phyloP scores from a whole-genome alignment of 1,140 invertebrate species.

The Anthonomus grandis region DNA sequence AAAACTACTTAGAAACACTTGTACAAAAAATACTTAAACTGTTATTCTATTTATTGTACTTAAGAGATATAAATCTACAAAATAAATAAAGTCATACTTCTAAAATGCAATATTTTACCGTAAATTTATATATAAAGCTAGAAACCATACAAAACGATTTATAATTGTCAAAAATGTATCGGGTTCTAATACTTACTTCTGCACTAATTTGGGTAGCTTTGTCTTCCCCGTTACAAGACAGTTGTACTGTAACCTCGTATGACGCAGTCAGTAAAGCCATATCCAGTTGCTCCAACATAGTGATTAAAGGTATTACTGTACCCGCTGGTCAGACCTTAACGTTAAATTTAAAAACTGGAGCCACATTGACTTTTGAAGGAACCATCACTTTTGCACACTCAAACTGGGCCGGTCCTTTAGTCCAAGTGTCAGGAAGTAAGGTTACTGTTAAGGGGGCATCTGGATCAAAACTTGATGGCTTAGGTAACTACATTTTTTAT shows the following conservation, averaged over 20 bases:
- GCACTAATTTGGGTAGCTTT: too few relatives aligned
- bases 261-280: slow-evolving; percentile 4
- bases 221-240: not conserved
- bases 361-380: slow-evolving; percentile 21
- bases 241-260: slow-evolving; percentile 10
- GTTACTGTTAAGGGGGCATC: slow-evolving; percentile 13
- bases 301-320: slow-evolving; percentile 16
- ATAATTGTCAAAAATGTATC: too few relatives aligned
- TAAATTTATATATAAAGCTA: too few relatives aligned
- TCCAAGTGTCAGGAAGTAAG: slow-evolving; percentile 11
- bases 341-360: slow-evolving; percentile 4
- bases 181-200: too few relatives aligned
- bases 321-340: slow-evolving; percentile 18
- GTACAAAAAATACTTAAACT: too few relatives aligned
- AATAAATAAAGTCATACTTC: too few relatives aligned
- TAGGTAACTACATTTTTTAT: too few relatives aligned
- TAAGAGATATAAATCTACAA: too few relatives aligned
- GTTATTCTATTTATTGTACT: too few relatives aligned
- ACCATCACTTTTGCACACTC: slow-evolving; percentile 16
- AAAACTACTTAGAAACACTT: too few relatives aligned
- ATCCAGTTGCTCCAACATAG: slow-evolving; percentile 10
- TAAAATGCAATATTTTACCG: too few relatives aligned
- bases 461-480: slow-evolving; percentile 3
- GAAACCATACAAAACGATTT: too few relatives aligned
- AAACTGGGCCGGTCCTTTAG: slow-evolving; percentile 24